Percentiles rank a stretch among this genome's conserved stretches.
These are phyloP conservation scores for Sphinx pinastri DNA, from an alignment of 2,888 invertebrate species.

Conservation along the genomic window DNA sequence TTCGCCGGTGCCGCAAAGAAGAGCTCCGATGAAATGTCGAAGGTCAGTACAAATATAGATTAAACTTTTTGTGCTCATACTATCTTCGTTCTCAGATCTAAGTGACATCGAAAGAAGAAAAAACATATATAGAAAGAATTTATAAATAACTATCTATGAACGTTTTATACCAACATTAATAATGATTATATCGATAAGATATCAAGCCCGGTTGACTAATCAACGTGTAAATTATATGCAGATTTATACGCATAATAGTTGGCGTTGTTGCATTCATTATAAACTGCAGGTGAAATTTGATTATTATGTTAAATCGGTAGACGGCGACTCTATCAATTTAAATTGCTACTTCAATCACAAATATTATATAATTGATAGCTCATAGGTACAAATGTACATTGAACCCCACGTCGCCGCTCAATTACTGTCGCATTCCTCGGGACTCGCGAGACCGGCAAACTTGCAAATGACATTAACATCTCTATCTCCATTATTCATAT, in stretches of 20 bases:
- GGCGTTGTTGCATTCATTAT: constrained; percentile 3
- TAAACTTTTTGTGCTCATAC: not conserved
- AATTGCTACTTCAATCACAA: no score
- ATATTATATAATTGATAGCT: no score
- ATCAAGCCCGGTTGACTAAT: not conserved
- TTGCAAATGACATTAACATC: not conserved
- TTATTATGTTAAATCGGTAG: not conserved
- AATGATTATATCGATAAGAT: not conserved
- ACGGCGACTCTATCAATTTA: no score
- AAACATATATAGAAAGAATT: not conserved
- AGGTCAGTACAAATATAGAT: constrained; percentile 59
- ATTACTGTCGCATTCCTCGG: not conserved
- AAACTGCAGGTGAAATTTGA: not conserved
- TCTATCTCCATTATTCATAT: not conserved
- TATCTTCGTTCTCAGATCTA: not conserved
- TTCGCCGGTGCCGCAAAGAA: constrained; percentile 88
- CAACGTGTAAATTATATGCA: not conserved
- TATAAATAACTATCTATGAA: not conserved
- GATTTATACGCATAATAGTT: not conserved
- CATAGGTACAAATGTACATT: not conserved
- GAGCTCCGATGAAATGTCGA: constrained; percentile 85
- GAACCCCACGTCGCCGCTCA: not conserved
- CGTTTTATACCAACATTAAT: not conserved
- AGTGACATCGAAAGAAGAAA: not conserved
- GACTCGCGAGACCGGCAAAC: not conserved